Base-by-base conservation (phyloP, 1,140 invertebrate species). In the Drosophila nigrodunni region DNA sequence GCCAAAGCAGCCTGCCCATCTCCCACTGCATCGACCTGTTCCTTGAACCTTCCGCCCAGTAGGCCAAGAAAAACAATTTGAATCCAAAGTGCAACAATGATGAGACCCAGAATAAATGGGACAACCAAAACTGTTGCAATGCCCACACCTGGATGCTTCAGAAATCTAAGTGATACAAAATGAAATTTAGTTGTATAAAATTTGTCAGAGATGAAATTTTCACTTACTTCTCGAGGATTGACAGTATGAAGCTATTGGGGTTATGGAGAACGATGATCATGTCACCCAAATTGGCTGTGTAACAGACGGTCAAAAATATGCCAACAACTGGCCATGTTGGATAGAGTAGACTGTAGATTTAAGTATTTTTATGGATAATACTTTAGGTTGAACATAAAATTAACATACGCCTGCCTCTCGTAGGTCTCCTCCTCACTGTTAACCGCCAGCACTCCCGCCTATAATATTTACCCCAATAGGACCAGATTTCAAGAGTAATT, bases 371-470 rank as follows among this genome's bases (percentile, higher is more conserved):
- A 47, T 3, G 2, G 15, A 3, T 15, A 15, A 10, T 11, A 13
- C 6, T 25, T 54, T 3, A 46, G 2, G n/a, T 18, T 30, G 6
- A 30, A n/a, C 11, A 3, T 2, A 13, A 9, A 49, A 25, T 55
- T 0, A 9, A 78, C 83, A 71, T 62, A 88, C 83, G 74, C 3
- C 58, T 78, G 69, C 6, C 13, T 52, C 35, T 88, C 83, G 21
- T 88, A 88, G 11, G 55, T 37, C 8, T 57, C 65, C 44, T 88
- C 83, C 0, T 89, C 74, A 2, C 68, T 54, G 6, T 49, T 0
- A 15, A 18, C 3, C 15, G 25, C n/a, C 3, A 83, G 11, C n/a
- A 82, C 1, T 0, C 67, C 77, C 11, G 64, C 52, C 82, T 85
- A n/a, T 2, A 43, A 49, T 34, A n/a, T 43, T 21, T 15, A 15